Conservation (phyloP, 1,140 invertebrate species). For the Pachypsylla venusta region DNA sequence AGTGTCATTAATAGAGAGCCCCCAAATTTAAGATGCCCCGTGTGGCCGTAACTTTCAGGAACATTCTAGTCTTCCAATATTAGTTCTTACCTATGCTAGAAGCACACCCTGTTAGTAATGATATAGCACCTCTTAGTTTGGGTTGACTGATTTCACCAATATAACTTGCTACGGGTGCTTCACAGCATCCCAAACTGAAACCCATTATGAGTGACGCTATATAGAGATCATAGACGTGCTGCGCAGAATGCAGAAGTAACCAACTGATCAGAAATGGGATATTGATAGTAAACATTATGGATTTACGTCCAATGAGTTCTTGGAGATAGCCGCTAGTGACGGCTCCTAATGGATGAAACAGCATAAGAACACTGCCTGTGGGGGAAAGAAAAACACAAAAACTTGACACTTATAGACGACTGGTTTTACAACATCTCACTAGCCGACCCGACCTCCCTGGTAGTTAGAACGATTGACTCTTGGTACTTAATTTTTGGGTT, state of each 20-base stretch:
- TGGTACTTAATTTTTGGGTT: no score
- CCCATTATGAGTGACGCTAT: conserved; percentile 19
- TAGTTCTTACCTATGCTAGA: background rate
- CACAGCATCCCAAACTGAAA: conserved; percentile 35
- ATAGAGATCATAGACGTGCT: conserved; percentile 15
- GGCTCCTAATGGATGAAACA: conserved; percentile 16
- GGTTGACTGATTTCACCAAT: conserved; percentile 37
- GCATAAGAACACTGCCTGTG: conserved; percentile 1
- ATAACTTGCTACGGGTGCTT: conserved; percentile 36
- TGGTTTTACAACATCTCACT: no score
- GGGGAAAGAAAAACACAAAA: no score
- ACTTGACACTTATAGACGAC: no score
- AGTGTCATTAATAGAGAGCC: no score
- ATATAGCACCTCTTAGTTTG: conserved; percentile 18
- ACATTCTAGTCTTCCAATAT: no score
- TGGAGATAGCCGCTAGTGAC: conserved; percentile 19
- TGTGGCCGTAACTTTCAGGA: no score
- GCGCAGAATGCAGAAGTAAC: conserved; percentile 19
- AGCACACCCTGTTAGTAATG: conserved; percentile 18
- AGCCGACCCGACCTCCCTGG: no score
- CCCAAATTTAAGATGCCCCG: no score
- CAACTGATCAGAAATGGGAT: conserved; percentile 21
- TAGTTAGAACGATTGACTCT: no score
- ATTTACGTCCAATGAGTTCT: conserved; percentile 21
- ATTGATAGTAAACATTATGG: conserved; percentile 20